Evolutionary conservation across 2,888 invertebrate species (phyloP).

Genomic region (Stenoptilia bipunctidactyla): DNA sequence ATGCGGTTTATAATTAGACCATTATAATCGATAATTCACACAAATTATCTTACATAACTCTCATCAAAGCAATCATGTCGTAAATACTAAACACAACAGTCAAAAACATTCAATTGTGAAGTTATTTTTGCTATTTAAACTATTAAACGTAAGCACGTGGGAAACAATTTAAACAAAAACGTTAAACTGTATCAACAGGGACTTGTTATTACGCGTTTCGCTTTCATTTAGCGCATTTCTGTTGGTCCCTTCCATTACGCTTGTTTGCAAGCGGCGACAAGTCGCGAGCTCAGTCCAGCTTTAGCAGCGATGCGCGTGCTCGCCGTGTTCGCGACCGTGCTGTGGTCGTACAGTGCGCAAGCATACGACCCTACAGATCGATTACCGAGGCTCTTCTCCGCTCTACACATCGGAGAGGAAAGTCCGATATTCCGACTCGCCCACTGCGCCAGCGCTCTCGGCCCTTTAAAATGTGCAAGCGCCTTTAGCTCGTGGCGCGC

Average conservation of each 20-base stretch:
- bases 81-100: no score
- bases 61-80: no score
- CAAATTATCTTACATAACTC: no score
- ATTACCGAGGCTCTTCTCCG: conserved; percentile 17
- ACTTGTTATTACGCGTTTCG: conserved; percentile 2
- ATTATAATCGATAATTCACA: no score
- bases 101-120: not conserved
- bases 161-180: not conserved
- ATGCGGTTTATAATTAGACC: no score
- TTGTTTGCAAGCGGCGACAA: conserved; percentile 23
- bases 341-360: conserved; percentile 22
- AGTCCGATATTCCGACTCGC: conserved; percentile 23
- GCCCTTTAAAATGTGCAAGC: conserved; percentile 65
- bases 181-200: not conserved
- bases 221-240: conserved; percentile 6
- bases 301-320: conserved; percentile 56
- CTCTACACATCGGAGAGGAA: conserved; percentile 21
- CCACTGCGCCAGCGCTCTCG: conserved; percentile 38
- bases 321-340: conserved; percentile 37
- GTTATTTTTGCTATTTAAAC: not conserved
- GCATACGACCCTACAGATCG: conserved; percentile 17
- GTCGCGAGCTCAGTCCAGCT: conserved; percentile 37
- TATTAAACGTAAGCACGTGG: not conserved
- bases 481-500: conserved; percentile 69
- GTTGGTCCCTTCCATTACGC: conserved; percentile 30